Conservation (phyloP, 64 coral and sea anemone species). For the Pocillopora verrucosa region DNA sequence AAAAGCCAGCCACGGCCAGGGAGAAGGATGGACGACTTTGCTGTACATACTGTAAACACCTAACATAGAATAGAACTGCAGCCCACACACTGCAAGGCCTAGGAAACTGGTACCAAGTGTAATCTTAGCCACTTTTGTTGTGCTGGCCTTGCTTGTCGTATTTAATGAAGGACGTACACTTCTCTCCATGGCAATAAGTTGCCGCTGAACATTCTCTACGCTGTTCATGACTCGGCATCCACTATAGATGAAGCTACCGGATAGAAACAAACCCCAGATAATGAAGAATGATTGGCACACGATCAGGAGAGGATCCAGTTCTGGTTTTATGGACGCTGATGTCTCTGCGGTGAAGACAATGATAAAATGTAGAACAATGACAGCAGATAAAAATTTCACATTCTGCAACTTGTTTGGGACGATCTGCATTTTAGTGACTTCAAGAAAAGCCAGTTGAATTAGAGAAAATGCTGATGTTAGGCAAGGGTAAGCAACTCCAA, state of each 20-base stretch:
- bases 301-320: conserved; percentile 24
- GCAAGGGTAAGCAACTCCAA: conserved; percentile 59
- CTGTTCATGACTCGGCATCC: conserved; percentile 45
- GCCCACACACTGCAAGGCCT: conserved; percentile 42
- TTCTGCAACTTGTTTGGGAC: conserved; percentile 35
- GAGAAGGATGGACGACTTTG: conserved; percentile 28
- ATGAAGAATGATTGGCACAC: conserved; percentile 75
- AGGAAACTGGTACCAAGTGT: conserved; percentile 47
- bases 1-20: conserved; percentile 71
- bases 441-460: conserved; percentile 64
- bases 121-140: conserved; percentile 53
- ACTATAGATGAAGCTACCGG: conserved; percentile 62
- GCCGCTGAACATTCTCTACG: neutral
- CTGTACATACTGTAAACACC: conserved; percentile 67
- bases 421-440: conserved; percentile 53
- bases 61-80: conserved; percentile 68
- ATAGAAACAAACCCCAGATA: conserved; percentile 54
- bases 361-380: conserved; percentile 39
- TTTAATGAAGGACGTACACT: neutral
- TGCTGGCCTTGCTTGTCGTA: neutral
- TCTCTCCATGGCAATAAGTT: conserved; percentile 16
- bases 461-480: conserved; percentile 64
- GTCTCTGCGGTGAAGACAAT: conserved; percentile 46
- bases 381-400: conserved; percentile 18
- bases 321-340: conserved; percentile 23